These are phyloP conservation scores for Gastrophryne carolinensis DNA, from an alignment of 2,797 vertebrate genomes.

Conservation along the genomic window DNA sequence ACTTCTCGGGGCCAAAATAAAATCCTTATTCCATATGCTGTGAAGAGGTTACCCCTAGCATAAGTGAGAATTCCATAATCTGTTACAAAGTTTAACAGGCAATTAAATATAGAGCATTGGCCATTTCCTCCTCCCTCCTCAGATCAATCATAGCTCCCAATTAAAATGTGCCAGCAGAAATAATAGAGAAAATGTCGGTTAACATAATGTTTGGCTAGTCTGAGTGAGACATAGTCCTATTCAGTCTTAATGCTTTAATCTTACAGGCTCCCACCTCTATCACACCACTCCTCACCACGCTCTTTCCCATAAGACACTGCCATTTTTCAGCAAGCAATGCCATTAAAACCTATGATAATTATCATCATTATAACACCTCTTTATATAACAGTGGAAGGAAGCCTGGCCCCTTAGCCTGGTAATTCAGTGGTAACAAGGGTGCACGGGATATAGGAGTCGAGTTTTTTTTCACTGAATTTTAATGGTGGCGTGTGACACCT, in stretches of 20 bases:
- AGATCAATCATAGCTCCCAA: slow-evolving; percentile 40
- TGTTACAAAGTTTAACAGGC: slow-evolving; percentile 26
- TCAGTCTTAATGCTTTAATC: slow-evolving; percentile 42
- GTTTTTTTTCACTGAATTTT: slow-evolving; percentile 36
- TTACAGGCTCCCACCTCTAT: slow-evolving; percentile 38
- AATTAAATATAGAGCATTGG: slow-evolving; percentile 17
- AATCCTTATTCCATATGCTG: neutral
- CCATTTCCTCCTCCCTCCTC: neutral
- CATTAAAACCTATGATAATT: slow-evolving; percentile 50
- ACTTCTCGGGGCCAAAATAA: neutral
- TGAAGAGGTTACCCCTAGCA: neutral
- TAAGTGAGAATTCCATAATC: slow-evolving; percentile 13
- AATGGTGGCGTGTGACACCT: slow-evolving; percentile 48
- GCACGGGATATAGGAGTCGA: slow-evolving; percentile 6
- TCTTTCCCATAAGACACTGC: slow-evolving; percentile 37
- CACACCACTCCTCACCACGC: slow-evolving; percentile 25
- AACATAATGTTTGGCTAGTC: slow-evolving; percentile 39
- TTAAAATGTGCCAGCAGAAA: slow-evolving; percentile 45
- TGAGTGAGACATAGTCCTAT: slow-evolving; percentile 34
- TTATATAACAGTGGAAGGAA: slow-evolving; percentile 36
- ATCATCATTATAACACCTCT: slow-evolving; percentile 50
- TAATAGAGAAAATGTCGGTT: slow-evolving; percentile 46
- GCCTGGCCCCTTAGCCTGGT: neutral
- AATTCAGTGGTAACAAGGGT: slow-evolving; percentile 32
- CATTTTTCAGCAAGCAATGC: slow-evolving; percentile 21